Percentiles rank a stretch among this genome's conserved stretches.
Evolutionary conservation across 2,797 vertebrate species (phyloP).

Genomic region (Hypotaenidia philippensis): DNA sequence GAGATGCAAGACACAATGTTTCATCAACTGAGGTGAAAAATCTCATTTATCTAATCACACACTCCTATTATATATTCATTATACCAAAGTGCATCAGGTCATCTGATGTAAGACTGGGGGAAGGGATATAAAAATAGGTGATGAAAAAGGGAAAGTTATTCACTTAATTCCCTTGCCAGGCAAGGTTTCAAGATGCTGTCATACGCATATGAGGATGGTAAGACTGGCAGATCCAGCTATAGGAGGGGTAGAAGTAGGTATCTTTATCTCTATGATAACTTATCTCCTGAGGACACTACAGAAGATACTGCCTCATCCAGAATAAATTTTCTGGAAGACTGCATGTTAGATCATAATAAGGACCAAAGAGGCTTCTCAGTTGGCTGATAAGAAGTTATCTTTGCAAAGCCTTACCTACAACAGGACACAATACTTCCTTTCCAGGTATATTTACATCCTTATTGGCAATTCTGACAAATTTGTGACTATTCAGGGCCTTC

Average conservation of each 20-base stretch:
- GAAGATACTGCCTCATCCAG: not conserved
- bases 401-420: not conserved
- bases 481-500: not conserved
- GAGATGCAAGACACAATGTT: not conserved
- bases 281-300: not conserved
- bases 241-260: not conserved
- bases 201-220: not conserved
- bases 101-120: not conserved
- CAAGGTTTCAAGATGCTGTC: not conserved
- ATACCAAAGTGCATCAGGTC: not conserved
- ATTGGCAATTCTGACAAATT: not conserved
- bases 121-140: not conserved
- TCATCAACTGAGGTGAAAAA: not conserved
- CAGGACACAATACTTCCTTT: not conserved
- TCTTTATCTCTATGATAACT: not conserved
- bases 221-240: not conserved
- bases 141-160: not conserved
- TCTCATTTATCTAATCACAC: slow-evolving; percentile 17
- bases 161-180: not conserved
- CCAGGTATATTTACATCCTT: not conserved
- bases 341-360: not conserved
- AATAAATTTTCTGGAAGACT: not conserved
- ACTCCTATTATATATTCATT: not conserved
- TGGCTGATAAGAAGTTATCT: not conserved
- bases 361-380: not conserved